phyloP scores from a whole-genome alignment of 2,113 vertebrate species.

The Gallinago media region DNA sequence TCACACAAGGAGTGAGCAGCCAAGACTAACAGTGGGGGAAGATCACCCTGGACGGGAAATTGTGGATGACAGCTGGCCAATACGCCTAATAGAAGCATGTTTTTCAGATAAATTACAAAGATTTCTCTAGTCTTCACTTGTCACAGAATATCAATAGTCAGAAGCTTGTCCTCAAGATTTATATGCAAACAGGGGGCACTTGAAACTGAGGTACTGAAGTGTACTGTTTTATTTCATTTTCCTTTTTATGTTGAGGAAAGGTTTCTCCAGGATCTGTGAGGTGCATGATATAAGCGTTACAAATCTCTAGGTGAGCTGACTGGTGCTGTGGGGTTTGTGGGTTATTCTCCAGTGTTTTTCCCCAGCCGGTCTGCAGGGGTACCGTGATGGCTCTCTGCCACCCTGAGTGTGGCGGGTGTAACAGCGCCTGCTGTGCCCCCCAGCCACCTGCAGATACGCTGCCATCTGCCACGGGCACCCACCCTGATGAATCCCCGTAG shows the following conservation, averaged over 20 bases:
- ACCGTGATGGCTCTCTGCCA: rapidly evolving
- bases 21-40: background rate
- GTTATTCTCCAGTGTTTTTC: background rate
- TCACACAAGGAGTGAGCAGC: background rate
- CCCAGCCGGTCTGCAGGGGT: background rate
- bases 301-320: background rate
- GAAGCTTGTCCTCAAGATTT: background rate
- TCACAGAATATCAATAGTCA: background rate
- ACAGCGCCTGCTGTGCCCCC: rapidly evolving
- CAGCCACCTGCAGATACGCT: rapidly evolving
- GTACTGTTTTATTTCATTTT: background rate
- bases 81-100: background rate
- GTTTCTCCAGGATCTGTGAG: background rate
- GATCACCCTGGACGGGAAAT: background rate
- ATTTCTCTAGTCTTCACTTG: background rate
- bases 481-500: background rate
- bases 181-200: background rate
- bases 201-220: background rate
- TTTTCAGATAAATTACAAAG: background rate
- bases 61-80: background rate
- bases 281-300: background rate
- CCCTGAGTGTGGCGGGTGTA: rapidly evolving
- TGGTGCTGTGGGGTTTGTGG: rapidly evolving
- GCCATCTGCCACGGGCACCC: no score
- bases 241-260: background rate